Evolutionary conservation across 2,113 vertebrate genomes (phyloP), one percentile per base, ranked within the genome.

Genomic region (Kobus ellipsiprymnus): DNA sequence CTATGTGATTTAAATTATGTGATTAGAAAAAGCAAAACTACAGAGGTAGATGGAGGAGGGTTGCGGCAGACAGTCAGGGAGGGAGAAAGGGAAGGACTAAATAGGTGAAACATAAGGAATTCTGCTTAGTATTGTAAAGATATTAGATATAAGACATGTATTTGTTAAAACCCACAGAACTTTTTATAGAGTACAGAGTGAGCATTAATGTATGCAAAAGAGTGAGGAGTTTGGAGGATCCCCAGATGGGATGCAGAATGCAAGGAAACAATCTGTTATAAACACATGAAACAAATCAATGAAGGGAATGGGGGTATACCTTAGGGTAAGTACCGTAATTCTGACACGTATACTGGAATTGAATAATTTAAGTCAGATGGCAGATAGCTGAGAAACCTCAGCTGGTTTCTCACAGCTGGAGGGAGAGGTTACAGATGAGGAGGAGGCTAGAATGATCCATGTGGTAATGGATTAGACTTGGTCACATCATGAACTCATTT

Each of bases 21-120:
- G 17, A 74, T 91, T 90, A 44, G 60, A 87, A 94, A 97, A 86
- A 30, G 25, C 60, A 92, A 92, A 85, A 95, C 46, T 46, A 84
- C 6, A 95, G 33, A 36, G 50, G 12, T 36, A 81, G 48, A 93
- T 46, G 11, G 25, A n/a, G 15, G 10, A 3, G n/a, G 60, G 81
- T 54, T 29, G 3, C 12, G 2, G 44, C 3, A 19, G 21, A 11
- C 33, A 14, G 50, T 87, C 9, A 7, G 46, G n/a, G 29, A 89
- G 10, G 12, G 48, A 67, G 85, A 62, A 54, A 23, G 19, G 50
- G 19, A 67, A 57, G 2, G 55, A 50, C 7, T 46, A 14, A 55
- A 54, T 3, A 71, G 29, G 57, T n/a, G 7, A 95, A 90, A 74
- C 44, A 92, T 48, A 90, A 3, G 52, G 78, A 33, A 86, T 50